These are phyloP conservation scores for Harpagifer antarcticus DNA, from an alignment of 2,797 vertebrate species.

Conservation along the genomic window DNA sequence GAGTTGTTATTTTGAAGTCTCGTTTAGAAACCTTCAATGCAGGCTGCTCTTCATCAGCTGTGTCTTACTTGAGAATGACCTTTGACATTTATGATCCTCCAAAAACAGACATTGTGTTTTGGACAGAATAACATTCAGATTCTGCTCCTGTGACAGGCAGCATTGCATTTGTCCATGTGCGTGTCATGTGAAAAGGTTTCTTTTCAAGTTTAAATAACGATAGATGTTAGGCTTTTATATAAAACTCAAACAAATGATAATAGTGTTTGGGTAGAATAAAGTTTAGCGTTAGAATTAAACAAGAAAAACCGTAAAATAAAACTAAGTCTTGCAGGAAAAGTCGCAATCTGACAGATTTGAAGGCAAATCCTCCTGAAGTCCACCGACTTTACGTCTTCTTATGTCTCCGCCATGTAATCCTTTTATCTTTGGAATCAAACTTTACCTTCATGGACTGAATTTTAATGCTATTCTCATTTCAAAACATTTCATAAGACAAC, in stretches of 20 bases:
- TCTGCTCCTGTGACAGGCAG: constrained; percentile 17
- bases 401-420: constrained; percentile 35
- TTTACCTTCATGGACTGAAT: constrained; percentile 30
- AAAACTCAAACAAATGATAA: constrained; percentile 14
- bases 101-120: background rate
- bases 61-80: background rate
- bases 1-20: constrained; percentile 27
- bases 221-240: background rate
- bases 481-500: constrained; percentile 47
- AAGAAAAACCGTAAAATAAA: constrained; percentile 14
- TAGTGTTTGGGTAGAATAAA: constrained; percentile 5
- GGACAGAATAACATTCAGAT: constrained; percentile 10
- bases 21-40: background rate
- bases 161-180: constrained; percentile 6
- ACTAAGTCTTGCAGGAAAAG: constrained; percentile 12
- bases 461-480: constrained; percentile 33
- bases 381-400: constrained; percentile 32
- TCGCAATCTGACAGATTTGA: constrained; percentile 35
- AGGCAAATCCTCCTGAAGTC: constrained; percentile 48
- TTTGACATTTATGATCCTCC: background rate
- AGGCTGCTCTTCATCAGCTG: constrained; percentile 13
- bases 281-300: constrained; percentile 14
- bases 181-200: background rate
- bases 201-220: constrained; percentile 18
- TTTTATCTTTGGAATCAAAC: constrained; percentile 23